phyloP scores from a whole-genome alignment of 2,888 invertebrate genomes.

The Drosophila silvestris region DNA sequence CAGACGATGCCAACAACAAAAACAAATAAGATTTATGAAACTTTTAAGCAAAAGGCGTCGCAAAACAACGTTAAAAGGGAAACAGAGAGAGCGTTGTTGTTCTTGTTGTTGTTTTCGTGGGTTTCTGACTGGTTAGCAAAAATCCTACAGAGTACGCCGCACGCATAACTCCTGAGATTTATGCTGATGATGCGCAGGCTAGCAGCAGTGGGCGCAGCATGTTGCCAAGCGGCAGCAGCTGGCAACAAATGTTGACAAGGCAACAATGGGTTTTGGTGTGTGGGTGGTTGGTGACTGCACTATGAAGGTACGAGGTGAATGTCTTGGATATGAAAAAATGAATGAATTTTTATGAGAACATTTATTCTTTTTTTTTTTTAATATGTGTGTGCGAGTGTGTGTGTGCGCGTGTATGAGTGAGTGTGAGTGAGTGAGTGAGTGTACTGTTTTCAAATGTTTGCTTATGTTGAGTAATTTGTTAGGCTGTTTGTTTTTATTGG shows the following conservation, averaged over 20 bases:
- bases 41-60: constrained; percentile 78
- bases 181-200: constrained; percentile 70
- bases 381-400: constrained; percentile 36
- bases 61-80: constrained; percentile 36
- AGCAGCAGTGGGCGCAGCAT: constrained; percentile 32
- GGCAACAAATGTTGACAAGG: constrained; percentile 50
- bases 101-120: constrained; percentile 41
- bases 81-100: constrained; percentile 15
- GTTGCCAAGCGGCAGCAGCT: constrained; percentile 28
- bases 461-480: constrained; percentile 71
- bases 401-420: constrained; percentile 25
- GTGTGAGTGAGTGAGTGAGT: constrained; percentile 28
- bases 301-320: constrained; percentile 52
- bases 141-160: constrained; percentile 50
- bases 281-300: constrained; percentile 56
- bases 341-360: constrained; percentile 44
- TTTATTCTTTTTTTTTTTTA: not conserved
- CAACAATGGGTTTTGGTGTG: constrained; percentile 39
- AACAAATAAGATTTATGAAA: constrained; percentile 80
- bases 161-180: constrained; percentile 66
- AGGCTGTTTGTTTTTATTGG: constrained; percentile 67
- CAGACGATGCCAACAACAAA: constrained; percentile 65
- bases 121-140: constrained; percentile 47
- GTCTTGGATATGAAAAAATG: constrained; percentile 44
- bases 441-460: constrained; percentile 27